These are phyloP conservation scores for Triplophysa yarkandensis DNA, from an alignment of 2,797 vertebrate species.

Conservation along the genomic window DNA sequence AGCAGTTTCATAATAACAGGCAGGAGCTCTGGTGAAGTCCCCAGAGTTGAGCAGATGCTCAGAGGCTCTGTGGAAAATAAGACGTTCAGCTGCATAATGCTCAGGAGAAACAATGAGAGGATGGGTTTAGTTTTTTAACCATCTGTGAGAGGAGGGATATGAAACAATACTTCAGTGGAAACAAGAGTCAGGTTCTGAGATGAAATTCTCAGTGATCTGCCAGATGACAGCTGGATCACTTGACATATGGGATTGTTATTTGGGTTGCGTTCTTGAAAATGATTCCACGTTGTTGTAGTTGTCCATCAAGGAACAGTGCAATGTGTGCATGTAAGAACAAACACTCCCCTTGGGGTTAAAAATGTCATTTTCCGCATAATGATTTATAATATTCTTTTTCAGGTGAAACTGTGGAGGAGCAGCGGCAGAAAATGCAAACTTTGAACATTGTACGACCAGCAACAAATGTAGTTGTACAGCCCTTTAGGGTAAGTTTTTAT, in stretches of 20 bases:
- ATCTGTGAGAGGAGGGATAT: conserved; percentile 7
- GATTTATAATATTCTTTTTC: background rate
- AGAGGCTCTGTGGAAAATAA: conserved; percentile 13
- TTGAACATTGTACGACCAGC: conserved; percentile 57
- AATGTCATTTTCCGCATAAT: background rate
- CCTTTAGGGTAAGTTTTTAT: conserved; percentile 66
- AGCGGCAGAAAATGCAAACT: conserved; percentile 61
- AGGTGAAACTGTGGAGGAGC: conserved; percentile 74
- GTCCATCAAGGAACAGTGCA: conserved; percentile 16
- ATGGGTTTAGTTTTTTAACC: conserved; percentile 3
- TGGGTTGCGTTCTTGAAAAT: conserved; percentile 17
- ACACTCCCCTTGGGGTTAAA: background rate
- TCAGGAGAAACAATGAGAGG: conserved; percentile 7
- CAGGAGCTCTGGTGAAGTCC: conserved; percentile 10
- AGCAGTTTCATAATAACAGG: conserved; percentile 21
- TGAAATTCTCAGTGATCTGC: background rate
- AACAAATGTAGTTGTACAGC: conserved; percentile 73
- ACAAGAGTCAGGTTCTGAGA: background rate
- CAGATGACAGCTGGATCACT: background rate
- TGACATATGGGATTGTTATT: background rate
- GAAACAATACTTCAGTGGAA: background rate
- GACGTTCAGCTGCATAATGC: background rate
- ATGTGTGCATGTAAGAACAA: conserved; percentile 59
- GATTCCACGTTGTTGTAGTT: conserved; percentile 36
- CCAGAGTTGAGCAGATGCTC: conserved; percentile 15